A percentile compares a stretch with the other conserved stretches of the same genome.
These are phyloP conservation scores for Bolinopsis microptera DNA, from an alignment of 37 sponge, comb jelly and placozoan species.

Conservation along the genomic window DNA sequence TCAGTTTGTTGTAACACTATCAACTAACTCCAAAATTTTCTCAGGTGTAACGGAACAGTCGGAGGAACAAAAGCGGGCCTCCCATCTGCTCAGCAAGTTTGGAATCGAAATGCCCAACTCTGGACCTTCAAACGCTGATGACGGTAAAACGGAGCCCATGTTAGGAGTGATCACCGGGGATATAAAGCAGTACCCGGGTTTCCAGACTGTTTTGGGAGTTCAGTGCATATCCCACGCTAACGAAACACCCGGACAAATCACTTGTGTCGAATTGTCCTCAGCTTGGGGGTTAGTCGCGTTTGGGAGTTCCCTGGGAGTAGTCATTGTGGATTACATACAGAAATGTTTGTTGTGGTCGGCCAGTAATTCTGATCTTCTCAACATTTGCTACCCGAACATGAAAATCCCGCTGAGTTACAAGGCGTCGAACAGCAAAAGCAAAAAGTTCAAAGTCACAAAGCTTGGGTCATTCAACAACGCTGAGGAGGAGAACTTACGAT, in stretches of 20 bases:
- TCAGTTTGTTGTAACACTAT: too few relatives aligned
- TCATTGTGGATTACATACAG: slow-evolving; percentile 61
- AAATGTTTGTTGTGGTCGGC: slow-evolving; percentile 33
- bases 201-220: slow-evolving; percentile 4
- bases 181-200: background rate
- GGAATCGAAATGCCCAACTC: slow-evolving; percentile 32
- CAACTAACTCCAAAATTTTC: too few relatives aligned
- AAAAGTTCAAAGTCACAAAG: slow-evolving; percentile 28
- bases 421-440: slow-evolving; percentile 31
- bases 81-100: slow-evolving; percentile 62
- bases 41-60: slow-evolving; percentile 24
- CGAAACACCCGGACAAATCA: slow-evolving; percentile 42
- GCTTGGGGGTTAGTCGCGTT: slow-evolving; percentile 55
- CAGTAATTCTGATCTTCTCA: slow-evolving; percentile 18
- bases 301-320: slow-evolving; percentile 39
- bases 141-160: slow-evolving; percentile 59
- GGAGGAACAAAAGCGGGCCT: slow-evolving; percentile 62
- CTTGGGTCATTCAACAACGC: slow-evolving; percentile 6
- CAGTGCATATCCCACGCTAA: background rate
- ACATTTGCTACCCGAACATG: slow-evolving; percentile 26
- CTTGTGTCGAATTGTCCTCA: slow-evolving; percentile 40
- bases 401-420: slow-evolving; percentile 43
- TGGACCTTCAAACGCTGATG: background rate
- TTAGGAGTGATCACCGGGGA: background rate
- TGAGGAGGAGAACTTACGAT: background rate